These are phyloP conservation scores for Lanius collurio DNA, from an alignment of 2,113 vertebrate species.

Conservation along the genomic window DNA sequence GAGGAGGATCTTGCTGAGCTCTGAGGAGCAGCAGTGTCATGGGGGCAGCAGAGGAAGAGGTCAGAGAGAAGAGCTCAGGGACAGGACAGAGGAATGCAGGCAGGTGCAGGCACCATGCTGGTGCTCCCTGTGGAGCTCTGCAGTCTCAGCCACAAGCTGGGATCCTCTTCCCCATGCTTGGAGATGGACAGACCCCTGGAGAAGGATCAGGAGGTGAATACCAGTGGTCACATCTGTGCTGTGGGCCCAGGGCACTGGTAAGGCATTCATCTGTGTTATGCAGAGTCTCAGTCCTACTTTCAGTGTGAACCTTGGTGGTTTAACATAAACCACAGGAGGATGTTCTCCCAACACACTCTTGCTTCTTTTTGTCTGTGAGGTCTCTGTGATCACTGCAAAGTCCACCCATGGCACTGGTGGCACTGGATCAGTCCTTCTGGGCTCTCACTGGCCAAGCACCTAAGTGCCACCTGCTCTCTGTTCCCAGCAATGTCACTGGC, in stretches of 20 bases:
- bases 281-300: neutral
- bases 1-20: neutral
- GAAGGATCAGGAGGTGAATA: neutral
- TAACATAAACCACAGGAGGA: neutral
- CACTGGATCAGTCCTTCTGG: neutral
- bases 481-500: fast-evolving
- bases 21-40: neutral
- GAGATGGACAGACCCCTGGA: neutral
- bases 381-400: neutral
- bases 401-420: neutral
- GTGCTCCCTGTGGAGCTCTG: neutral
- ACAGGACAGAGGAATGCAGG: neutral
- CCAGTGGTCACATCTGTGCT: fast-evolving
- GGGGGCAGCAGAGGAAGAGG: neutral
- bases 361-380: neutral
- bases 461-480: neutral
- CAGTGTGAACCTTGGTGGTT: neutral
- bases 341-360: neutral
- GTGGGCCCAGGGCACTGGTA: neutral
- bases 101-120: fast-evolving
- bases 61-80: neutral
- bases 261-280: neutral
- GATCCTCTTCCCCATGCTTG: neutral
- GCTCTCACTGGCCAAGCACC: neutral
- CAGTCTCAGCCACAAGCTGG: neutral